These are phyloP conservation scores for rabbit (Oryctolagus cuniculus) DNA, from an alignment of 2,113 vertebrate genomes.

Conservation along the genomic window mOryCun1.1 NC_091439.1:24088501-24089000, in stretches of 20 bases:
- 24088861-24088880: background rate
- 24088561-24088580: background rate
- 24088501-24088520: constrained; percentile 97
- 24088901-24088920: background rate
- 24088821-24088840: background rate
- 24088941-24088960: background rate
- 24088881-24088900: background rate
- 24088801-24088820: background rate
- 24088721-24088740: background rate
- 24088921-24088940: background rate
- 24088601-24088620: background rate
- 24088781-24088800: background rate
- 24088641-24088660: background rate
- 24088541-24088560: background rate
- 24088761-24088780: background rate
- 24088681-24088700: background rate
- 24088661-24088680: background rate
- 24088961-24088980: background rate
- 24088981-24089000: background rate
- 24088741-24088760: background rate
- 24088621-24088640: background rate
- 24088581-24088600: background rate
- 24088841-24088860: background rate
- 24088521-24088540: background rate
- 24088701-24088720: background rate